Conservation (phyloP, 2,888 invertebrate genomes). For the Drosophila emarginata region DNA sequence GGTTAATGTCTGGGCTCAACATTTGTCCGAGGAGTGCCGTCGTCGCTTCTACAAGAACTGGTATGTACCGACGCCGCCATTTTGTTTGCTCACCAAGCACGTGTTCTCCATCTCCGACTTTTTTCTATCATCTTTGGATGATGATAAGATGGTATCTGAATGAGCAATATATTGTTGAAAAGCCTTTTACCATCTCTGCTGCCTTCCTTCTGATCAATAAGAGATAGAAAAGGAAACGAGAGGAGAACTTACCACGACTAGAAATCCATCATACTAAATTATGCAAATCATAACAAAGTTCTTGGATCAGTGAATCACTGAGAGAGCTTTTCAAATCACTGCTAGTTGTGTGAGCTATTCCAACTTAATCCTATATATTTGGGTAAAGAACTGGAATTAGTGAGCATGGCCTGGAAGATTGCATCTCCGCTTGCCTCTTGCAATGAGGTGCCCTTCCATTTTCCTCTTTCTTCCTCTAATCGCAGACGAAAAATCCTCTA, state of each 20-base stretch:
- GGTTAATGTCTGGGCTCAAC: conserved; percentile 99
- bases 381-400: conserved; percentile 51
- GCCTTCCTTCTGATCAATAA: conserved; percentile 82
- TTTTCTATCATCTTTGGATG: conserved; percentile 56
- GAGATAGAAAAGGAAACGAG: conserved; percentile 13
- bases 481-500: conserved; percentile 48
- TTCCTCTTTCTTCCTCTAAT: conserved; percentile 78
- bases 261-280: conserved; percentile 47
- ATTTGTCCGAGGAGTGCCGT: conserved; percentile 98
- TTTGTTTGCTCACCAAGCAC: conserved; percentile 52
- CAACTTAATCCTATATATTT: conserved; percentile 32
- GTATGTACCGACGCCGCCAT: conserved; percentile 85
- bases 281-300: conserved; percentile 79
- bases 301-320: conserved; percentile 86
- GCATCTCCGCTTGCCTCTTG: conserved; percentile 87
- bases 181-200: conserved; percentile 80
- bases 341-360: conserved; percentile 81
- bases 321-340: conserved; percentile 85
- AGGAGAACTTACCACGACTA: background rate
- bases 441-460: conserved; percentile 87
- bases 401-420: conserved; percentile 80
- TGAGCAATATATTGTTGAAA: conserved; percentile 68
- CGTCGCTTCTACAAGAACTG: conserved; percentile 99
- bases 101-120: conserved; percentile 43
- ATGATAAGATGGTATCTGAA: conserved; percentile 82